Percentiles rank a stretch among this genome's conserved stretches.
Evolutionary conservation across 2,797 vertebrate genomes (phyloP).

Genomic region (Cuniculus paca): DNA sequence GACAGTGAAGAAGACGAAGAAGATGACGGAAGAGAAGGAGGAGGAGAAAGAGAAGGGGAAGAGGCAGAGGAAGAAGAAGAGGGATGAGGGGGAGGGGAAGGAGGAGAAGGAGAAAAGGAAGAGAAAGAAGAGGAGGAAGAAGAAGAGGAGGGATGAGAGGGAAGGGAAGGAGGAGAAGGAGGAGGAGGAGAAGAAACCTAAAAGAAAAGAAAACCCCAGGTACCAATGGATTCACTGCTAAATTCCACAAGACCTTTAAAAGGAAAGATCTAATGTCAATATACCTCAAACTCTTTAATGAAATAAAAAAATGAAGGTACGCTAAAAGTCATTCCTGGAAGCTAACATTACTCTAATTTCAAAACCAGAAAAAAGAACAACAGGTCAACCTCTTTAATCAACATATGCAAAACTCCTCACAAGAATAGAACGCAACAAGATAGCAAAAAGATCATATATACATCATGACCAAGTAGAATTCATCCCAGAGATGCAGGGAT

Average conservation of each 20-base stretch:
- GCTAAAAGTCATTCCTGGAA: background rate
- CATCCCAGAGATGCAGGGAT: background rate
- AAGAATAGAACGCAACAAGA: background rate
- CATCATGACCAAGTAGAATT: background rate
- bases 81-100: too few relatives aligned
- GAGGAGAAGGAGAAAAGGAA: too few relatives aligned
- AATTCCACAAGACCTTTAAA: background rate
- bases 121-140: too few relatives aligned
- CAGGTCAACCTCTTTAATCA: background rate
- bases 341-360: background rate
- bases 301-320: background rate
- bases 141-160: too few relatives aligned
- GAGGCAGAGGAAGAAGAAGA: too few relatives aligned
- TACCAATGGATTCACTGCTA: background rate
- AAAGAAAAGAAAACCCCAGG: too few relatives aligned
- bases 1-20: too few relatives aligned
- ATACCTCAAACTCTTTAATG: background rate
- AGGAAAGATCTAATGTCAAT: background rate
- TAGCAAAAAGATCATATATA: background rate
- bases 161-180: too few relatives aligned
- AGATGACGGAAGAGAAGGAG: too few relatives aligned
- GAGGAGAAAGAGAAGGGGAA: too few relatives aligned
- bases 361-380: background rate
- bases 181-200: too few relatives aligned
- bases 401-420: background rate